Percentiles rank a stretch among this genome's conserved stretches.
These are phyloP conservation scores for Oikopleura vanhoeffeni DNA, from an alignment of 23 tunicate species.

Conservation along the genomic window DNA sequence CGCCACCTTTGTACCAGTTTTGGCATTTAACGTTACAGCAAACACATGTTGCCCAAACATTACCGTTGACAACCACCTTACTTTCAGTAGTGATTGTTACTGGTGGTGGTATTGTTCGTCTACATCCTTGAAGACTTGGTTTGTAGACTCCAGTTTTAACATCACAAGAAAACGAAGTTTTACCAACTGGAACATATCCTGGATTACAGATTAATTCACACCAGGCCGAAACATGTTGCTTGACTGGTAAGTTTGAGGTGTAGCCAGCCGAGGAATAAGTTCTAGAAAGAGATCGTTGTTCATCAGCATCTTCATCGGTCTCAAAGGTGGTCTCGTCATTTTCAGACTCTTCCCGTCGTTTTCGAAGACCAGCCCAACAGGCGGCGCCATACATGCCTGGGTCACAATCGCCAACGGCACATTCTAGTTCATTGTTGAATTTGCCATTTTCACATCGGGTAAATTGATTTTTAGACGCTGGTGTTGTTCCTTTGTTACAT, in stretches of 20 bases:
- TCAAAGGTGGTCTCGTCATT: background rate
- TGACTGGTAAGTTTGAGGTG: background rate
- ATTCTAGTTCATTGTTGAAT: background rate
- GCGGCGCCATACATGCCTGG: background rate
- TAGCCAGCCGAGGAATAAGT: background rate
- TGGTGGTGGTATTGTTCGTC: background rate
- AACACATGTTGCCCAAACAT: slow-evolving; percentile 6
- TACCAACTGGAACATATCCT: background rate
- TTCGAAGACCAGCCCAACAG: background rate
- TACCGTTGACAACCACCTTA: background rate
- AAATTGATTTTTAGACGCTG: background rate
- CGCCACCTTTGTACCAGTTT: slow-evolving; percentile 6
- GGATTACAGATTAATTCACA: background rate
- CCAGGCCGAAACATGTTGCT: background rate
- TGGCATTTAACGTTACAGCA: background rate
- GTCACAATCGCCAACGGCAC: background rate
- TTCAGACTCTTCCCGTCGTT: background rate
- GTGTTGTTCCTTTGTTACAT: background rate
- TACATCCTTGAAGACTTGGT: background rate
- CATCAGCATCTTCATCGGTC: background rate
- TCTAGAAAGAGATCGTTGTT: background rate
- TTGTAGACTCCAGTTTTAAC: background rate
- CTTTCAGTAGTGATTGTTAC: background rate
- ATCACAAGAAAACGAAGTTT: background rate
- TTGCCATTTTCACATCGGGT: background rate